Conservation (phyloP, 2,888 invertebrate species). For the Ceraclea dissimilis region DNA sequence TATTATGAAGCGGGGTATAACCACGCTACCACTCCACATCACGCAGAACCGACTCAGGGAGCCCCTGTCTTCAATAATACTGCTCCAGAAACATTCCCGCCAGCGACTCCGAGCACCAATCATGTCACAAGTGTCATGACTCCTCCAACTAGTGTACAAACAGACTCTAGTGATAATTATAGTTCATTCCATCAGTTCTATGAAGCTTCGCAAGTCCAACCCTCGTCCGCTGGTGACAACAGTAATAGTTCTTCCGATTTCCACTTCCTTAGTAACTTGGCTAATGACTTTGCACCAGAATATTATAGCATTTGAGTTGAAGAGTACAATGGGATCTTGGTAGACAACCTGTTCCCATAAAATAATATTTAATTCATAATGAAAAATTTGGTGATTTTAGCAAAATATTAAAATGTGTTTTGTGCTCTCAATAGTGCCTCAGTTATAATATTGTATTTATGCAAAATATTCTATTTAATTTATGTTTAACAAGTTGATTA, state of each 20-base stretch:
- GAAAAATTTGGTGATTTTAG: slow-evolving; percentile 2
- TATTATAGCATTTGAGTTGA: slow-evolving; percentile 66
- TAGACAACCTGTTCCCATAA: slow-evolving; percentile 48
- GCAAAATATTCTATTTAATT: slow-evolving; percentile 3
- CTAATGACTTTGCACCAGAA: slow-evolving; percentile 88
- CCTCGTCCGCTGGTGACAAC: slow-evolving; percentile 57
- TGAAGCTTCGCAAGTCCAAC: slow-evolving; percentile 46
- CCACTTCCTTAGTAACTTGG: slow-evolving; percentile 86
- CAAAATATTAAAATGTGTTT: slow-evolving; percentile 16
- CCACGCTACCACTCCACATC: slow-evolving; percentile 32
- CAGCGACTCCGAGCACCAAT: slow-evolving; percentile 20
- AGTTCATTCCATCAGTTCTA: slow-evolving; percentile 67
- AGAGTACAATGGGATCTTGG: slow-evolving; percentile 49
- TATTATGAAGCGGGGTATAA: slow-evolving; percentile 51
- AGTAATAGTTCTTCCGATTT: slow-evolving; percentile 91
- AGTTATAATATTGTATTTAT: slow-evolving; percentile 16
- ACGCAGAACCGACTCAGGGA: slow-evolving; percentile 25
- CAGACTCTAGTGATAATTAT: slow-evolving; percentile 58
- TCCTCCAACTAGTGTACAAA: slow-evolving; percentile 50
- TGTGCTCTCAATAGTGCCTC: slow-evolving; percentile 26
- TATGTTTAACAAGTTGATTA: not conserved
- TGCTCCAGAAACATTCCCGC: slow-evolving; percentile 16
- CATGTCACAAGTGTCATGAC: slow-evolving; percentile 42
- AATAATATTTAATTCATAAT: slow-evolving; percentile 18
- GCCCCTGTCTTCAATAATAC: slow-evolving; percentile 26